Base-by-base conservation (phyloP, 2,888 invertebrate species). In the Campoplex nolae region DNA sequence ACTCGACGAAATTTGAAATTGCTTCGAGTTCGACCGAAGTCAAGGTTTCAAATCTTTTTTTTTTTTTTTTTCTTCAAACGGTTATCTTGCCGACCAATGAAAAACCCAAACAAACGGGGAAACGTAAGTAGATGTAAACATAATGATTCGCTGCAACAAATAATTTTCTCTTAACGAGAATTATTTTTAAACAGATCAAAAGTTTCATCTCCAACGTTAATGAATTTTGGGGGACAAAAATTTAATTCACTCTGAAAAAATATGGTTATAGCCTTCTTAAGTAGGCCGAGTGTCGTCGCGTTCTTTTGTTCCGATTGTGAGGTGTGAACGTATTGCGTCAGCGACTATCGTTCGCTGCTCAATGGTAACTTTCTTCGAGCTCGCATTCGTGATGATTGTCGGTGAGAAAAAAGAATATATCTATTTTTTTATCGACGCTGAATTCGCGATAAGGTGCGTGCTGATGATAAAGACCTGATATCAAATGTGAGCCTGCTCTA, bases 261-360 rank as follows among this genome's bases (percentile, higher is more conserved):
- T 8, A 71, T 23, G 23, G 48, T 71, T 48, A 2, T 13, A 1
- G 51, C 18, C 56, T 56, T 58, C 16, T 13, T n/a, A 56, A 54
- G 38, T 74, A 74, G 51, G 23, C 48, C 90, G 91, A 88, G 89
- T 90, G 90, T 65, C 80, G 35, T 88, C 90, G 92, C 48, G 90
- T 92, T 92, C 89, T 90, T 93, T 93, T 92, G 92, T 92, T 88
- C 90, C 91, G 91, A 92, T 91, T 86, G 51, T 32, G n/a, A 92
- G 87, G 93, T 93, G 93, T 92, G 92, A 93, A 88, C 82, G 88
- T 85, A 88, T 88, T 89, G 88, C 87, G 80, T 83, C 88, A 89
- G 88, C 83, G 84, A 79, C 38, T 48, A 81, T 28, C 51, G 62
- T 9, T 35, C 62, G 65, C 28, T 32, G n/a, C 32, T 82, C 45